Percentiles rank a stretch among this genome's conserved stretches.
phyloP scores from a whole-genome alignment of 37 sponge, comb jelly and placozoan genomes.

The Crambe crambe region DNA sequence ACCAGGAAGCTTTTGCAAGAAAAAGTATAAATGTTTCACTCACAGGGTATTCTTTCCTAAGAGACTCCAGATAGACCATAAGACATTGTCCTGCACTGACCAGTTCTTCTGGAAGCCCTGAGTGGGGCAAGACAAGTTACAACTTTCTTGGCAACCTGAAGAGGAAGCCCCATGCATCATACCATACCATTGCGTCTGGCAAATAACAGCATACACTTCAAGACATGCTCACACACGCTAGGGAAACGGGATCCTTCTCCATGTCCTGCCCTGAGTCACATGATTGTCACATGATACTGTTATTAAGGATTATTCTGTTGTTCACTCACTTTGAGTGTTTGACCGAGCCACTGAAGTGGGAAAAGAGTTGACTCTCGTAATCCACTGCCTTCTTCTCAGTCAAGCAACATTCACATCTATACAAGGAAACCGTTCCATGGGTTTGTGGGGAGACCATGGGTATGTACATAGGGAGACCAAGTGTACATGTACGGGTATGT shows the following conservation, averaged over 20 bases:
- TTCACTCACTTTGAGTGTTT: background rate
- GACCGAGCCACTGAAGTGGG: background rate
- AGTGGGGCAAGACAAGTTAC: background rate
- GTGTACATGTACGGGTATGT: no score
- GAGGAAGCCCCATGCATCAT: background rate
- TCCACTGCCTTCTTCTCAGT: conserved; percentile 2
- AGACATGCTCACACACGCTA: conserved; percentile 31
- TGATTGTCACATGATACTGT: conserved; percentile 1
- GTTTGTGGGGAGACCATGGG: background rate
- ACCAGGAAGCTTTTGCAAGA: no score
- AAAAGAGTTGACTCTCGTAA: conserved; percentile 22
- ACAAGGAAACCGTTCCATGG: no score
- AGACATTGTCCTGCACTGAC: conserved; percentile 15
- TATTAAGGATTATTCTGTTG: background rate
- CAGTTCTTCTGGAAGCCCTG: conserved; percentile 22
- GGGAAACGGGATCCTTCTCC: conserved; percentile 22
- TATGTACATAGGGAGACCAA: no score
- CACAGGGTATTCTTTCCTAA: conserved; percentile 77
- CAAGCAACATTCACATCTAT: conserved; percentile 16
- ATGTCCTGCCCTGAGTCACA: conserved; percentile 11
- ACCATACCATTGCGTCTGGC: conserved; percentile 24
- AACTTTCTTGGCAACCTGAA: background rate
- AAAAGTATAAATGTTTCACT: no score
- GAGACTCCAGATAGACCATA: conserved; percentile 38
- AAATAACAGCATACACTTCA: conserved; percentile 27